Evolutionary conservation across 2,888 invertebrate genomes (phyloP), one percentile per base, ranked within the genome.

Genomic region (Cryptocheilus praepositus): DNA sequence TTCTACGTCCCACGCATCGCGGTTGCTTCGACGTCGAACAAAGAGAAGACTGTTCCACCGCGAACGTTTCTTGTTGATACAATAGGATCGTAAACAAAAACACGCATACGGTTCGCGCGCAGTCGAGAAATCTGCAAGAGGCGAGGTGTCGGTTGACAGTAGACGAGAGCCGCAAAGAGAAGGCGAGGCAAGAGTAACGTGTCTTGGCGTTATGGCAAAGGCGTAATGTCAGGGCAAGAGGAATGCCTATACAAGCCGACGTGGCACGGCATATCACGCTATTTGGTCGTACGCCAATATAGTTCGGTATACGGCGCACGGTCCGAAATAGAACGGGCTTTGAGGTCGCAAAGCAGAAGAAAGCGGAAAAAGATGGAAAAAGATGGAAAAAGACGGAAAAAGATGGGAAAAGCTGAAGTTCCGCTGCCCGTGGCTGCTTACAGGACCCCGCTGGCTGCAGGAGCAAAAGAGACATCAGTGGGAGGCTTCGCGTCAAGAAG

Each of bases 281-380:
- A 83, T 84, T 86, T 86, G 86, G 86, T 86, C 81, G 78, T 71
- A 77, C 82, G 86, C 85, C 86, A 86, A 84, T 80, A 72, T 76
- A 79, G 80, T 83, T 81, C 85, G 82, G 84, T 79, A 73, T 67
- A 83, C 78, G 78, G 81, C 81, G 81, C 81, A 83, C 81, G 77
- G 82, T 78, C 82, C 81, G 70, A 86, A 86, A 86, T 85, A 86
- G 86, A 83, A 84, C 81, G 79, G 81, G 84, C 82, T 85, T 85
- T 83, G 86, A 84, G 86, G 83, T 85, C 66, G 73, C 67, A 63
- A 76, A 65, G 49, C 61, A 36, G 67, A 65, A 71, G 65, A 52
- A 63, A 67, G 64, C 64, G 70, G 57, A 70, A 71, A 57, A 36
- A 22, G 55, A 43, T 66, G 66, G 65, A 67, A 62, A 57, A 36